Conservation (phyloP, 2,113 vertebrate species). For the Elephantulus edwardii region DNA sequence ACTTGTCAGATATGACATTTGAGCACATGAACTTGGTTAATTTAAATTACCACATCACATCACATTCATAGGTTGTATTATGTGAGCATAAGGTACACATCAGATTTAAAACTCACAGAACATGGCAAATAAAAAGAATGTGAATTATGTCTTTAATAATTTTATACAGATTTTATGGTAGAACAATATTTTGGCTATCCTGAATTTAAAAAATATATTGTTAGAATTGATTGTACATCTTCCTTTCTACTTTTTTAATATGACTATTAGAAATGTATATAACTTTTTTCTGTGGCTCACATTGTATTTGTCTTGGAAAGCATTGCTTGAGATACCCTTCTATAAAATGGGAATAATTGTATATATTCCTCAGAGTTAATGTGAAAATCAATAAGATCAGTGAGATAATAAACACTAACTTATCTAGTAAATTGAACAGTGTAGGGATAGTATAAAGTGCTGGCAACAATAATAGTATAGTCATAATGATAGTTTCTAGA, state of each 20-base stretch:
- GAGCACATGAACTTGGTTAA: neutral
- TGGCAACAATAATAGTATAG: neutral
- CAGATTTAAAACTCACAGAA: neutral
- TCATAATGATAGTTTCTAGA: neutral
- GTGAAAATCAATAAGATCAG: neutral
- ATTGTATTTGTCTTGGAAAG: neutral
- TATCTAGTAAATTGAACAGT: neutral
- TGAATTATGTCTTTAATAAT: neutral
- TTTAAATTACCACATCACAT: neutral
- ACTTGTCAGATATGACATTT: neutral
- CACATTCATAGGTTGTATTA: too few relatives aligned
- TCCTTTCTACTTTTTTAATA: slow-evolving; percentile 27
- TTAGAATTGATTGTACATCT: slow-evolving; percentile 10
- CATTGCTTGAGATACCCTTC: neutral
- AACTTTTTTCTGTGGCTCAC: neutral
- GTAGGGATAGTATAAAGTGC: neutral
- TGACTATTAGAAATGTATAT: neutral
- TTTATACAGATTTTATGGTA: neutral
- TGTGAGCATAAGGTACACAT: neutral
- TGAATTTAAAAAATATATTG: slow-evolving; percentile 53
- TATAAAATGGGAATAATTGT: neutral
- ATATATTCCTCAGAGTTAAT: neutral
- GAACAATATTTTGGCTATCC: slow-evolving; percentile 31
- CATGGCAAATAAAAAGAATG: slow-evolving; percentile 16
- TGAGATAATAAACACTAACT: neutral